Evolutionary conservation across 2,113 vertebrate species (phyloP).

Genomic region (human (Homo sapiens)): GRCh38 chr12:78618501-78619000

Average conservation of each 20-base stretch:
- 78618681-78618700: neutral
- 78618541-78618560: neutral
- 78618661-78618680: neutral
- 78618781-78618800: neutral
- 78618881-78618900: neutral
- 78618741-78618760: neutral
- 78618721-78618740: neutral
- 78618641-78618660: neutral
- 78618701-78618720: neutral
- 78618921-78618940: neutral
- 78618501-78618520: neutral
- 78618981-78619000: neutral
- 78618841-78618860: neutral
- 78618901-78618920: neutral
- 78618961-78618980: neutral
- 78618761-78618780: neutral
- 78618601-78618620: neutral
- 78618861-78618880: neutral
- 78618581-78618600: neutral
- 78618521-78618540: neutral
- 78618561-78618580: neutral
- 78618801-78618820: neutral
- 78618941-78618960: neutral
- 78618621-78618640: neutral
- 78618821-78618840: neutral